Percentiles rank a stretch among this genome's conserved stretches.
Conservation (phyloP, 2,888 invertebrate genomes). For the Meghimatium bilineatum region DNA sequence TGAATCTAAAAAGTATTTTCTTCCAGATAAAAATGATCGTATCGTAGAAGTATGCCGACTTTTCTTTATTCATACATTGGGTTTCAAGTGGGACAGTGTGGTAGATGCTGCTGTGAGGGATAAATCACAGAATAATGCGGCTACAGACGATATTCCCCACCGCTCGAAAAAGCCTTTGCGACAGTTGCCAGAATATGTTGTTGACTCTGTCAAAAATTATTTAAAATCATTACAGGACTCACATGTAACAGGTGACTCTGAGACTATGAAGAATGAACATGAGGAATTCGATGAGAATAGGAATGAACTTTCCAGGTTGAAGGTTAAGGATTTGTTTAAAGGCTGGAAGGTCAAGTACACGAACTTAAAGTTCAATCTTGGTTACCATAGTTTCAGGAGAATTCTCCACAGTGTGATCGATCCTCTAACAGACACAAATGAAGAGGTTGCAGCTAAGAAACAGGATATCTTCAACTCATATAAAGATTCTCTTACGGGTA, state of each 20-base stretch:
- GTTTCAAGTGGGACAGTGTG: constrained; percentile 32
- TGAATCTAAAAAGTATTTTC: constrained; percentile 30
- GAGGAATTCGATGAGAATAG: neutral
- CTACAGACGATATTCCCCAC: neutral
- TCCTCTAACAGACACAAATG: neutral
- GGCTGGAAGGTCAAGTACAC: constrained; percentile 36
- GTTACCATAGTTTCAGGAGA: constrained; percentile 41
- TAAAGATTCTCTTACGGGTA: neutral
- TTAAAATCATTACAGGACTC: neutral
- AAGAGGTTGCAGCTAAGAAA: neutral
- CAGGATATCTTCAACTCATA: neutral
- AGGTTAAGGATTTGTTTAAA: constrained; percentile 29
- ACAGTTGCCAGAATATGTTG: constrained; percentile 20
- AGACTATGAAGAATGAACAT: neutral
- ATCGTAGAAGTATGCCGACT: constrained; percentile 30
- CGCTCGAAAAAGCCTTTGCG: constrained; percentile 11
- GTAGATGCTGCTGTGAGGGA: constrained; percentile 5
- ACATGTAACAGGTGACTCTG: neutral
- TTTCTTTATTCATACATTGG: constrained; percentile 39
- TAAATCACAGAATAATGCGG: neutral
- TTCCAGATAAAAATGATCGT: constrained; percentile 2
- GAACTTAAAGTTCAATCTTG: constrained; percentile 28
- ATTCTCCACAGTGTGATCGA: constrained; percentile 28
- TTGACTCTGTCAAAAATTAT: constrained; percentile 27
- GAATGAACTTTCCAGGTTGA: neutral